Conservation (phyloP, 2,888 invertebrate species). For the Lamproptera curius region DNA sequence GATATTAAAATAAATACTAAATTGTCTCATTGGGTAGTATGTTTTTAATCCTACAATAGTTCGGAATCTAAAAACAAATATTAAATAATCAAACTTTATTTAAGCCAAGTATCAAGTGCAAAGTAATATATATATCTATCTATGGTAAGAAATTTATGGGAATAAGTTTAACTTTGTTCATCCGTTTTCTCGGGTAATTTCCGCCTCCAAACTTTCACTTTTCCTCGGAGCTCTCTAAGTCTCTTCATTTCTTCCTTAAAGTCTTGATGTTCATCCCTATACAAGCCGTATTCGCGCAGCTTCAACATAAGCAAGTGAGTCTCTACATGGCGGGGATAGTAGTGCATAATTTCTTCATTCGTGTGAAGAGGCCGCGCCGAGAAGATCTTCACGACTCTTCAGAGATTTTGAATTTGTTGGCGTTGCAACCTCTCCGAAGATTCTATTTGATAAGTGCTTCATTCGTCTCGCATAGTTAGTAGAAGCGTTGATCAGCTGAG, state of each 20-base stretch:
- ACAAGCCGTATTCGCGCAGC: constrained; percentile 87
- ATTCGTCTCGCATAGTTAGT: constrained; percentile 91
- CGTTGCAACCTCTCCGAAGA: constrained; percentile 92
- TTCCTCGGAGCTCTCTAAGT: constrained; percentile 86
- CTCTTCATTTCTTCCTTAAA: constrained; percentile 92
- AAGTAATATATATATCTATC: no score
- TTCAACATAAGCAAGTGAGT: constrained; percentile 84
- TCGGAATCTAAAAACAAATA: no score
- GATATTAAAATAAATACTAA: constrained; percentile 11
- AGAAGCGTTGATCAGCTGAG: constrained; percentile 81
- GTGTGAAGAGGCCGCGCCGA: constrained; percentile 86
- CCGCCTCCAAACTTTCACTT: constrained; percentile 77
- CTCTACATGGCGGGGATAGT: constrained; percentile 92
- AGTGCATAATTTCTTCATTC: constrained; percentile 84
- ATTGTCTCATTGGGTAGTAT: constrained; percentile 5
- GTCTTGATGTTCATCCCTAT: constrained; percentile 92
- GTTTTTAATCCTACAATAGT: background rate
- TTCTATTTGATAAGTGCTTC: constrained; percentile 90
- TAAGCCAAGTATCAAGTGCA: no score
- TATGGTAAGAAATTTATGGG: no score
- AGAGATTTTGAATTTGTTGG: constrained; percentile 86
- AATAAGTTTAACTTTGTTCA: no score
- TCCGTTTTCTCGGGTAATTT: constrained; percentile 47
- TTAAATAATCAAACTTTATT: no score
- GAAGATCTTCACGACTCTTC: constrained; percentile 89